Evolutionary conservation across 2,888 invertebrate genomes (phyloP), one percentile per base, ranked within the genome.

Genomic region (Hoplodrina ambigua): DNA sequence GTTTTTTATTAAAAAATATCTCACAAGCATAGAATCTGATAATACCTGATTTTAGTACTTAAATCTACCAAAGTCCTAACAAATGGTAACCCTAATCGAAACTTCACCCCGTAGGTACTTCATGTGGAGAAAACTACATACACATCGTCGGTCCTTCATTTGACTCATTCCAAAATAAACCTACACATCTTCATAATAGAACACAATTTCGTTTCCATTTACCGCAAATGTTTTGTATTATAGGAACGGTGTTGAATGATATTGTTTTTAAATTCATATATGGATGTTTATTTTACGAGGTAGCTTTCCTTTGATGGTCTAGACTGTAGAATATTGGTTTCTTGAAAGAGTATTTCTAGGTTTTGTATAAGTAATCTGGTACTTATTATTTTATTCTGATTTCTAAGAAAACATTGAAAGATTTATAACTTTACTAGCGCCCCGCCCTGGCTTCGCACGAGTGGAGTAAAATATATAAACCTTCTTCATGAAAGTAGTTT

Each of bases 111-210:
- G 84, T 86, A 25, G 25, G 25, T 25, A 86, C 85, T 87, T 89
- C 87, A 85, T 80, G 81, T 81, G 82, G 87, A 88, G 88, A 91
- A 92, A 93, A 93, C 92, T 94, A 93, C 93, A 92, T 37, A 37
- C 37, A 93, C 90, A 92, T 91, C 90, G 91, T 89, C 91, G 89
- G 90, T 88, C 85, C 84, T 88, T 88, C 85, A 88, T 88, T 90
- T 88, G 78, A 78, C 69, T 75, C 83, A 83, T 74, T 82, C 79
- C 85, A 89, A 88, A 89, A 86, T 88, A 86, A 85, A 78, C 75
- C 81, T 46, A 75, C 46, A 52, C 1, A 2, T 20, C 37, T 60
- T 56, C 30, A 54, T 80, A 84, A 87, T 87, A 89, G 80, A 84
- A 79, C 72, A 82, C 80, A 84, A 81, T 84, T 86, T 87, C 70